Evolutionary conservation across 1,140 invertebrate species (phyloP), one percentile per base, ranked within the genome.

Genomic region (Melanaphis sacchari): DNA sequence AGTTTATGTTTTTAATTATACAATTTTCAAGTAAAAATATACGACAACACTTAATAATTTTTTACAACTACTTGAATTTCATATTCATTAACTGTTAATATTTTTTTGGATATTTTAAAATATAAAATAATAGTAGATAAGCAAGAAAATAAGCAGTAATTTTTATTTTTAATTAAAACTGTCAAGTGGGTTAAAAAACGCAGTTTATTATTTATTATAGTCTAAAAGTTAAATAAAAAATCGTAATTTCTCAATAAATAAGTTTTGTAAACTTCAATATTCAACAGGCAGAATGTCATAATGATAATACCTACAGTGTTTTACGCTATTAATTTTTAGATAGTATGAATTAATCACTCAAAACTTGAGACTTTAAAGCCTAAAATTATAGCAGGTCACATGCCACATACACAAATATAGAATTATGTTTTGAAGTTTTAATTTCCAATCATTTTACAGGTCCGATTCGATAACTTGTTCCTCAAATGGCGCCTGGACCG

Each of bases 401-500:
- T 43, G 41, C 8, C 41, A 43, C 2, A 43, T 54, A 59, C 31
- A 59, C 26, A 59, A 59, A 76, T n/a, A 15, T n/a, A 76, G n/a
- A 76, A 76, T 18, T 18, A 1, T 5, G 36, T 18, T 18, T 36
- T n/a, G 1, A 76, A n/a, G 59, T 76, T 88, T 88, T 88, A 21
- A 49, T 88, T 88, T 38, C 9, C 26, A 38, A n/a, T 94, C 89
- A 92, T 94, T 91, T 95, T 95, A 54, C 94, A 96, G 96, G 81
- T 94, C 96, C 6, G 95, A 96, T 41, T 96, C 96, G 91, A 95
- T 97, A 90, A 96, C 96, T 49, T 98, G 98, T 95, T 96, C 96
- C 85, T 94, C 96, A 46, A 95, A 95, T 93, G 97, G 97, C 81
- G 96, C 96, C 94, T 98, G 98, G 98, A 96, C 97, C 24, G 96